Evolutionary conservation across 1,140 invertebrate genomes (phyloP).

Genomic region (Ptiloglossa arizonensis): DNA sequence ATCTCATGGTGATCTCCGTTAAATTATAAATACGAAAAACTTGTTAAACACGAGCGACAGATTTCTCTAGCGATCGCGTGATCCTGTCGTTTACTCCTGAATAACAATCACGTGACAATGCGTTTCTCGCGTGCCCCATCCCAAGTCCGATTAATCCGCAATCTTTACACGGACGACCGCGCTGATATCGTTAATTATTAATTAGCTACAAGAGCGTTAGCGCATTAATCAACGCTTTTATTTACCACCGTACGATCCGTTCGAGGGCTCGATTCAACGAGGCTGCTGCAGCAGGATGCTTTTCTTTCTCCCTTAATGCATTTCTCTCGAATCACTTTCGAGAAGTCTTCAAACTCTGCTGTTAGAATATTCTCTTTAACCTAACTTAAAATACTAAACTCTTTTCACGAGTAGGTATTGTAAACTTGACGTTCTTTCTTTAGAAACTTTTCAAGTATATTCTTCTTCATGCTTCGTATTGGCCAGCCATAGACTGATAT

Average conservation of each 20-base stretch:
- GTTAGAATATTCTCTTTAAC: too few species aligned
- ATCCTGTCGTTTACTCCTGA: conserved; percentile 31
- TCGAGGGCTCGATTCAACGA: not conserved
- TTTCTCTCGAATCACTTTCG: too few species aligned
- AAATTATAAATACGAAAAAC: conserved; percentile 8
- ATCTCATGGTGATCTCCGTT: not conserved
- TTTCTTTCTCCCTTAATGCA: not conserved
- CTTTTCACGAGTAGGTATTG: too few species aligned
- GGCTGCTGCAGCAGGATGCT: not conserved
- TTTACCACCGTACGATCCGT: not conserved
- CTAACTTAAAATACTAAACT: too few species aligned
- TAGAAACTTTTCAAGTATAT: too few species aligned
- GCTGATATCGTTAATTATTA: conserved; percentile 46
- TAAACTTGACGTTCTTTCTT: too few species aligned
- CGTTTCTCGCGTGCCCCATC: conserved; percentile 52
- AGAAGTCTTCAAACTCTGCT: too few species aligned
- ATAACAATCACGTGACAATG: conserved; percentile 64
- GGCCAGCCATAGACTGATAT: too few species aligned
- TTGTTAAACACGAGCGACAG: conserved; percentile 36
- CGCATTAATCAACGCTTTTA: conserved; percentile 26
- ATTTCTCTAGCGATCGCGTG: conserved; percentile 48
- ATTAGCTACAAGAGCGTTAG: conserved; percentile 23
- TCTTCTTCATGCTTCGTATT: too few species aligned
- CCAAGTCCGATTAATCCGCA: conserved; percentile 44
- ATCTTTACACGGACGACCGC: conserved; percentile 42